Evolutionary conservation across 2,113 vertebrate genomes (phyloP).

Genomic region (Stictonetta naevosa): DNA sequence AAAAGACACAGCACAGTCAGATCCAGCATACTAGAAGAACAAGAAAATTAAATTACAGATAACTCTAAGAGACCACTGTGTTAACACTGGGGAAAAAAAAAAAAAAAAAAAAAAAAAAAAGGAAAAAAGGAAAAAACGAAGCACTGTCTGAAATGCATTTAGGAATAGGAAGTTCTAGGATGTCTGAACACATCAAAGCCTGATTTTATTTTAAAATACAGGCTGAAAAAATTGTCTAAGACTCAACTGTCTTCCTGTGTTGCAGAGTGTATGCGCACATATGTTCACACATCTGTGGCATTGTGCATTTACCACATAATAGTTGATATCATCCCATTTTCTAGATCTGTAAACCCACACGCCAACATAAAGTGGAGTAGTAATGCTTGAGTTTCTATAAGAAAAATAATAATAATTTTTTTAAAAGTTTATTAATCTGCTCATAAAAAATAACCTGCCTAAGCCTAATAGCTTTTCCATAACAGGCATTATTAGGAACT

Average conservation of each 20-base stretch:
- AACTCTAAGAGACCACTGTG: not conserved
- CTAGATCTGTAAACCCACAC: not conserved
- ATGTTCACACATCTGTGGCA: not conserved
- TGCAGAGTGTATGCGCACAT: not conserved
- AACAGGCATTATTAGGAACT: not conserved
- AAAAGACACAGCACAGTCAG: not conserved
- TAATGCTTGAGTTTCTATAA: not conserved
- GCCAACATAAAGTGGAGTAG: not conserved
- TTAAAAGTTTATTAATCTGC: not conserved
- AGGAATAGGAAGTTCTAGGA: not conserved
- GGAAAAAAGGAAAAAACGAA: no score
- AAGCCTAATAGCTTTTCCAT: not conserved
- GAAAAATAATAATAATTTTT: not conserved
- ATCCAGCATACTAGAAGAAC: not conserved
- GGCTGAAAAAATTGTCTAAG: not conserved
- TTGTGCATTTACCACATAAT: not conserved
- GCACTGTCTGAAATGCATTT: not conserved
- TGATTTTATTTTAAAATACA: not conserved
- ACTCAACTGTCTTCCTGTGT: not conserved
- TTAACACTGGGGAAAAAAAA: not conserved
- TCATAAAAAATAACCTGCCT: not conserved
- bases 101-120: not conserved
- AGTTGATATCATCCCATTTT: not conserved
- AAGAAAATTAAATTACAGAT: slow-evolving; percentile 9
- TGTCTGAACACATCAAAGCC: not conserved